These are phyloP conservation scores for Pelmatolapia mariae DNA, from an alignment of 2,113 vertebrate species.

Conservation along the genomic window DNA sequence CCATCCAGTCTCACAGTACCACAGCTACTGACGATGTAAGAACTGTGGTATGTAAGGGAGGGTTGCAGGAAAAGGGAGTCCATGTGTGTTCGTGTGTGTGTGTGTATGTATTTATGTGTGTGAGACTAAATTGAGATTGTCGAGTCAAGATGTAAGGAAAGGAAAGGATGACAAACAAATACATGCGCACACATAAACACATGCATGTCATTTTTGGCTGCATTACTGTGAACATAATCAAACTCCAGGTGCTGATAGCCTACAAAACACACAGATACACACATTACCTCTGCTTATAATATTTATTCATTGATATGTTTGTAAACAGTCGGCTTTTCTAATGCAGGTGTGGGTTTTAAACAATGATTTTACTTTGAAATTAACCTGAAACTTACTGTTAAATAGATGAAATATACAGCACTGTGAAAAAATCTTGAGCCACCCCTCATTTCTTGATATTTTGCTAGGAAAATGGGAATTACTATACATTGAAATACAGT, in stretches of 20 bases:
- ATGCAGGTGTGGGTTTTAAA: background rate
- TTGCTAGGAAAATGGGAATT: background rate
- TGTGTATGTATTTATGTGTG: background rate
- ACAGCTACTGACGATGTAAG: constrained; percentile 30
- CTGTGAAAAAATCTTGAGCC: background rate
- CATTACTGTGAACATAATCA: background rate
- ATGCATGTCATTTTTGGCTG: background rate
- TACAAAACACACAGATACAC: background rate
- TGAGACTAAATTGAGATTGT: background rate
- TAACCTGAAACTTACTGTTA: background rate
- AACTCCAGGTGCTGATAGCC: constrained; percentile 5
- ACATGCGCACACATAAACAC: background rate
- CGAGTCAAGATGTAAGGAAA: background rate
- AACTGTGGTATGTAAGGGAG: constrained; percentile 56
- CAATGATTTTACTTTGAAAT: background rate
- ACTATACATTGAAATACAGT: background rate
- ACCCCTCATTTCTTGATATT: fast-evolving
- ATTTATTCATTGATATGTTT: background rate
- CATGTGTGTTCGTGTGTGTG: background rate
- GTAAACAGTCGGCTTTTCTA: background rate
- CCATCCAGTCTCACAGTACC: constrained; percentile 25
- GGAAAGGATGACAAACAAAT: background rate
- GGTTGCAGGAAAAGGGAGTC: constrained; percentile 40
- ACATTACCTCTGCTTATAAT: background rate
- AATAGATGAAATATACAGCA: background rate